Conservation (phyloP, 2,797 vertebrate genomes). For the Atherinosoma microstoma region DNA sequence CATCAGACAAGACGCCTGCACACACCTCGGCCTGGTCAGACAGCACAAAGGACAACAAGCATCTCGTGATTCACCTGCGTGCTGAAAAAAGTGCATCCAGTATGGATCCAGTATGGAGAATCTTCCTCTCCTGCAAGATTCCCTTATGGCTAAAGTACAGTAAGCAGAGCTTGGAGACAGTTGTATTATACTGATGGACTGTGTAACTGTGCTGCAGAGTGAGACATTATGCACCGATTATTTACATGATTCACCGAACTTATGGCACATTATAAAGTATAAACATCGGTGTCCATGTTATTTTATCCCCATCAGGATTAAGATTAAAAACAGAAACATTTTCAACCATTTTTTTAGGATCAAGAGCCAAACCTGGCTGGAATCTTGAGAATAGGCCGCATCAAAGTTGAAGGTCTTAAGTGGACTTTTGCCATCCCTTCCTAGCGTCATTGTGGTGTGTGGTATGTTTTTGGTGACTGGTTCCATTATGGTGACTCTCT, state of each 20-base stretch:
- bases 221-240: constrained; percentile 6
- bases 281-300: neutral
- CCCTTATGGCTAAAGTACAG: constrained; percentile 46
- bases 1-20: constrained; percentile 91
- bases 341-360: neutral
- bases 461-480: constrained; percentile 82
- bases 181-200: constrained; percentile 46
- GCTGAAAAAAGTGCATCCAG: constrained; percentile 4
- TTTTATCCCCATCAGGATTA: neutral
- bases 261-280: neutral
- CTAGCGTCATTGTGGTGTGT: constrained; percentile 82
- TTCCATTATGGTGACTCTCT: constrained; percentile 91
- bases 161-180: constrained; percentile 42
- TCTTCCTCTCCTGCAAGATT: constrained; percentile 15
- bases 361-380: constrained; percentile 88
- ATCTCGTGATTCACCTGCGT: constrained; percentile 59
- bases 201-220: constrained; percentile 22
- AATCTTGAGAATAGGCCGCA: constrained; percentile 90
- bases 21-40: constrained; percentile 91
- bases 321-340: neutral
- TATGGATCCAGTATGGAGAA: too few species aligned
- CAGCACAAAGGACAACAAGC: constrained; percentile 51
- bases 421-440: constrained; percentile 83
- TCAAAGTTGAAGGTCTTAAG: constrained; percentile 95
- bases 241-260: neutral